Base-by-base conservation (phyloP, 2,797 vertebrate species). In the Rhynchonycteris naso region DNA sequence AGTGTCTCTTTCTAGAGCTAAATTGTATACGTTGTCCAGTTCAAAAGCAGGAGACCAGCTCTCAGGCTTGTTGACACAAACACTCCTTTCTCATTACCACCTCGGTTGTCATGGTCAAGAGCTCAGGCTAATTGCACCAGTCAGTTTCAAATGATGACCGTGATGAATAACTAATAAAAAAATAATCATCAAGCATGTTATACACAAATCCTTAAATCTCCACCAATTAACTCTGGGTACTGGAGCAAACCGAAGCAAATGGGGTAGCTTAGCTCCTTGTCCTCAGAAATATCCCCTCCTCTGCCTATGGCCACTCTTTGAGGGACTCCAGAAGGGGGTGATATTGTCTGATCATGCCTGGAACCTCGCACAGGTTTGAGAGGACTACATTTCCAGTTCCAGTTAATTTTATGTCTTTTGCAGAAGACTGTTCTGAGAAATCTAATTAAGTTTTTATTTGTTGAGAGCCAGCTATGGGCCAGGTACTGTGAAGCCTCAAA, bases 371-470 rank as follows among this genome's bases (percentile, higher is more conserved):
- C 10, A 19, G 9, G 14, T 74, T 71, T 81, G 26, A 85, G 35
- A 82, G 58, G 47, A 74, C 69, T 94, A 18, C 26, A 50, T 63
- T 82, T 94, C 56, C 47, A 84, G 43, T 88, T 88, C 22, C 21
- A 61, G 50, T 80, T 79, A 43, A 78, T 22, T 38, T 93, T 75
- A n/a, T 15, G 3, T 72, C 58, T 87, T 80, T 92, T 82, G 52
- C 63, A 21, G 4, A 93, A 90, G 81, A 63, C n/a, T 43, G 18
- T 56, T 83, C 59, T 56, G 74, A 86, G 75, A 92, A 88, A 65
- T 66, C 65, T 52, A 54, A 72, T 59, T 88, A 86, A 33, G 33
- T 58, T 87, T 76, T 78, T 94, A 68, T 74, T 85, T 92, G 58
- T 72, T 22, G 21, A 89, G 76, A 90, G 47, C 28, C 26, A 65